Evolutionary conservation across 1,140 invertebrate species (phyloP).

Genomic region (Brachionus koreanus): DNA sequence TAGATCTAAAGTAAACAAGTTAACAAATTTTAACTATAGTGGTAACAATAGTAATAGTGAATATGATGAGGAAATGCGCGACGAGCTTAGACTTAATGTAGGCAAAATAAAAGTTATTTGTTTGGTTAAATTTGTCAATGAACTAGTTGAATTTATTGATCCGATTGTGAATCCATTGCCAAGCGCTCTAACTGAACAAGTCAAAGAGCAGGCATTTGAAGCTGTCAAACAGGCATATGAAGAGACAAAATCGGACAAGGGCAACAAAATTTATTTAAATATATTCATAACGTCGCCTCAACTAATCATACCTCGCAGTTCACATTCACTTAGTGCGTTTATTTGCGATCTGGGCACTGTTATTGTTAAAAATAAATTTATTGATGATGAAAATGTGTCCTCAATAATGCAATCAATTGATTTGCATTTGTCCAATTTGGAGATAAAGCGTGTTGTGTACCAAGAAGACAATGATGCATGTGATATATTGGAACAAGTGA

Average conservation of each 20-base stretch:
- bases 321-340: constrained; percentile 73
- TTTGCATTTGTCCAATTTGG: constrained; percentile 19
- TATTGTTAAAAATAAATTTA: constrained; percentile 74
- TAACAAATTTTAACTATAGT: too few species aligned
- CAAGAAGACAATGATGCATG: constrained; percentile 52
- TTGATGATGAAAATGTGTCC: constrained; percentile 45
- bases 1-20: not conserved
- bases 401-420: constrained; percentile 46
- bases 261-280: constrained; percentile 67
- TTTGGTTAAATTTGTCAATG: constrained; percentile 41
- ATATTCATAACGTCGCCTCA: constrained; percentile 72
- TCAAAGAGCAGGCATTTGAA: constrained; percentile 41
- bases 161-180: constrained; percentile 35
- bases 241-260: constrained; percentile 51
- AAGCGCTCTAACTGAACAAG: constrained; percentile 30
- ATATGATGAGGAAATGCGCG: not conserved
- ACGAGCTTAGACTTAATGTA: not conserved
- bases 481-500: constrained; percentile 26
- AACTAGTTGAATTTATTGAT: constrained; percentile 39
- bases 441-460: constrained; percentile 57
- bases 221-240: constrained; percentile 35
- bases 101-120: constrained; percentile 40
- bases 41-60: too few species aligned
- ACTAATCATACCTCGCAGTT: constrained; percentile 72
- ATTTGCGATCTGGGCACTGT: constrained; percentile 73